A percentile compares a stretch with the other conserved stretches of the same genome.
Evolutionary conservation across 1,140 invertebrate genomes (phyloP).

Genomic region (Drosophila athabasca): DNA sequence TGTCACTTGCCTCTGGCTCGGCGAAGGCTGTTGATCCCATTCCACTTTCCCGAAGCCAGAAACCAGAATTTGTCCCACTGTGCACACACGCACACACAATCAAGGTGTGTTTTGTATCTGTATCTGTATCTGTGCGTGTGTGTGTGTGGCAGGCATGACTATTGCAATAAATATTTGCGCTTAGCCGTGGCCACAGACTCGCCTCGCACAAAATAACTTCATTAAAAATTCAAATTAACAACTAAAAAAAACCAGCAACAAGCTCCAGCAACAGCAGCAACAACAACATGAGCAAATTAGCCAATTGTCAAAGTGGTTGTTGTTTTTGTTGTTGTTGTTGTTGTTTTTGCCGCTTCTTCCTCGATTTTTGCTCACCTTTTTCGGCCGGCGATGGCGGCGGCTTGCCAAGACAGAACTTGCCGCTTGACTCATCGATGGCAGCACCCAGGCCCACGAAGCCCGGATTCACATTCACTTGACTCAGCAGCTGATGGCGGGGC

Average conservation of each 20-base stretch:
- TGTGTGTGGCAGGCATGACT: slow-evolving; percentile 54
- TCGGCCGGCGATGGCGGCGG: slow-evolving; percentile 72
- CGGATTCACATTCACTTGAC: slow-evolving; percentile 36
- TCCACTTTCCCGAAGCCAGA: slow-evolving; percentile 46
- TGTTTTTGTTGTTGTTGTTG: slow-evolving; percentile 26
- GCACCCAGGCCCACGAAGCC: slow-evolving; percentile 70
- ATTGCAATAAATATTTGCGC: slow-evolving; percentile 79
- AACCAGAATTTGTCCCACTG: slow-evolving; percentile 38
- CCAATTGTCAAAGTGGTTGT: slow-evolving; percentile 17
- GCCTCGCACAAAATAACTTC: slow-evolving; percentile 66
- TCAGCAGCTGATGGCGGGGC: slow-evolving; percentile 42
- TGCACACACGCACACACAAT: slow-evolving; percentile 12
- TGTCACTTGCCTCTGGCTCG: slow-evolving; percentile 34
- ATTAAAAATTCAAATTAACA: slow-evolving; percentile 78
- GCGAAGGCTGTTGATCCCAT: slow-evolving; percentile 43
- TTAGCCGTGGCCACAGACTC: slow-evolving; percentile 59
- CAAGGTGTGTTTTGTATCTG: slow-evolving; percentile 3
- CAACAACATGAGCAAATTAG: slow-evolving; percentile 28
- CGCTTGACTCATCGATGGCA: slow-evolving; percentile 79
- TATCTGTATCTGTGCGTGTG: no score
- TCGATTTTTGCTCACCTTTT: slow-evolving; percentile 67
- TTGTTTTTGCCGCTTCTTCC: slow-evolving; percentile 22
- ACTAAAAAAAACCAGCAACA: slow-evolving; percentile 5
- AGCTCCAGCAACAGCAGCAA: background rate
- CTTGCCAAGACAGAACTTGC: slow-evolving; percentile 75